These are phyloP conservation scores for Bimastos eiseni DNA, from an alignment of 2,888 invertebrate genomes.

Conservation along the genomic window DNA sequence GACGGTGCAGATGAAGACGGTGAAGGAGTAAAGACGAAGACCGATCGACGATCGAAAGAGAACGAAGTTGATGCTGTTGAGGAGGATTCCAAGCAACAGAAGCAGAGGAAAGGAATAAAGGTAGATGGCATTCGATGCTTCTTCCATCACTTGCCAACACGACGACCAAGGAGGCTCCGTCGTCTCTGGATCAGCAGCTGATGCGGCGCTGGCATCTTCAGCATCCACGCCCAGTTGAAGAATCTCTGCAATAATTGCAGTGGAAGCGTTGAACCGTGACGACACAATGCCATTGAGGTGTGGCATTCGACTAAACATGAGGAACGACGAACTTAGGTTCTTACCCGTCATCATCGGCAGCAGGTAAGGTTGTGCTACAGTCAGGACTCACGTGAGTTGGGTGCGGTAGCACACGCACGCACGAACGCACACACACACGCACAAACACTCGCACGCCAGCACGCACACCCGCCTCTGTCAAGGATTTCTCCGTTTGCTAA, in stretches of 20 bases:
- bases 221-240: neutral
- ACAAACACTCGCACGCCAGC: too few relatives aligned
- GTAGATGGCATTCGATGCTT: neutral
- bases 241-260: neutral
- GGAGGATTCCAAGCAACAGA: neutral
- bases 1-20: neutral
- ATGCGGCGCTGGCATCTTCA: neutral
- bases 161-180: neutral
- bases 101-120: neutral
- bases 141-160: neutral
- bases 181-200: neutral
- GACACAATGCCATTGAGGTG: neutral
- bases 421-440: too few relatives aligned
- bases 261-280: neutral
- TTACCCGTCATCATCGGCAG: neutral
- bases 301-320: neutral
- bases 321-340: neutral
- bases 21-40: constrained; percentile 13
- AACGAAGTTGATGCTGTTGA: constrained; percentile 16
- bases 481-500: neutral
- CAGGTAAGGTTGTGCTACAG: neutral
- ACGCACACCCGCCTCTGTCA: too few relatives aligned
- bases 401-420: neutral
- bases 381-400: neutral
- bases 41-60: constrained; percentile 4